These are phyloP conservation scores for Meleagris gallopavo DNA, from an alignment of 2,113 vertebrate genomes.

Conservation along the genomic window DNA sequence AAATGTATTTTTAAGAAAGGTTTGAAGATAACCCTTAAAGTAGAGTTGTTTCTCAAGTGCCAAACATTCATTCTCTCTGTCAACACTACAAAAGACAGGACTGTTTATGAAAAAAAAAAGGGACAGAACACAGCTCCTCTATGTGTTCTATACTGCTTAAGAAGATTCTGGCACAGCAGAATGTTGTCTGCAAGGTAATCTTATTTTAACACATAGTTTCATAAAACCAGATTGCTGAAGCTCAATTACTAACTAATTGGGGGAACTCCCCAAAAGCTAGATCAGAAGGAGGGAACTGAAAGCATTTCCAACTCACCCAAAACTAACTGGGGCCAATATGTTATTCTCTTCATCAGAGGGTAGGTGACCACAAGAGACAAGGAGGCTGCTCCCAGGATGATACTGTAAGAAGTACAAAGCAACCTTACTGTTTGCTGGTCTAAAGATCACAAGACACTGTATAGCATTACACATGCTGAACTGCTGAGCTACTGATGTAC, in stretches of 20 bases:
- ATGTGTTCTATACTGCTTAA: background rate
- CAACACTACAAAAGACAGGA: background rate
- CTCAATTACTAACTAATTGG: background rate
- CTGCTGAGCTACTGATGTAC: too few species aligned
- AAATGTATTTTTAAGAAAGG: background rate
- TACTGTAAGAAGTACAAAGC: constrained; percentile 75
- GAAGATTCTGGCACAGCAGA: background rate
- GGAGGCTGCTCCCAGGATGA: constrained; percentile 89
- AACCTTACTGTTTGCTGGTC: background rate
- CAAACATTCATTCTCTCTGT: background rate
- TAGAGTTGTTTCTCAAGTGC: background rate
- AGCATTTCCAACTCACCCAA: constrained; percentile 82
- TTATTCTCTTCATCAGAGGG: constrained; percentile 95
- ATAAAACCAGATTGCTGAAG: background rate
- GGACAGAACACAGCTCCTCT: fast-evolving
- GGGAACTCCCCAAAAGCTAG: background rate
- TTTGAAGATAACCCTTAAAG: background rate
- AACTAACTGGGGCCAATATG: constrained; percentile 93
- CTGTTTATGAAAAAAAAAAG: background rate
- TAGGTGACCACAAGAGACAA: constrained; percentile 90
- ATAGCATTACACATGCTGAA: background rate
- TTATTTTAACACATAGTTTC: background rate
- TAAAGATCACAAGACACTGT: background rate
- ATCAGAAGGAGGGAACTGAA: background rate
- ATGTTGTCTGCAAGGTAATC: background rate